Percentiles rank a stretch among this genome's conserved stretches.
Evolutionary conservation across 2,888 invertebrate genomes (phyloP).

Genomic region (Nebria salina): DNA sequence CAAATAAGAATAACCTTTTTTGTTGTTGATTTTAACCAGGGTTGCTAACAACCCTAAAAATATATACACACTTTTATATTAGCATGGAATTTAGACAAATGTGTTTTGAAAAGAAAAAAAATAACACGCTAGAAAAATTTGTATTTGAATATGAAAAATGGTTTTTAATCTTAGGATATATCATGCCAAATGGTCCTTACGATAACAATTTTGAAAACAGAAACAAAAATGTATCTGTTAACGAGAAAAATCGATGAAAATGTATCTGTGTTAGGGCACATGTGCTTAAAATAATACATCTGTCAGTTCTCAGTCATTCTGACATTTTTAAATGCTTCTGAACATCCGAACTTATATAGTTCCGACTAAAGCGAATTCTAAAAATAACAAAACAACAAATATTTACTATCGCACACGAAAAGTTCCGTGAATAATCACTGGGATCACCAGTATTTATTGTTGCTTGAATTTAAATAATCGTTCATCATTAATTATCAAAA

Average conservation of each 20-base stretch:
- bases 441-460: slow-evolving; percentile 55
- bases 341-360: slow-evolving; percentile 48
- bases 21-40: slow-evolving; percentile 29
- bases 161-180: not conserved
- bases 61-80: not conserved
- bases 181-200: slow-evolving; percentile 30
- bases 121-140: not conserved
- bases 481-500: not conserved
- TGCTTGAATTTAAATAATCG: slow-evolving; percentile 53
- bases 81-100: too few species aligned
- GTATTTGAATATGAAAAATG: too few species aligned
- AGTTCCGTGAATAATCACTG: slow-evolving; percentile 57
- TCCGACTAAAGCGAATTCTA: slow-evolving; percentile 50
- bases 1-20: slow-evolving; percentile 24
- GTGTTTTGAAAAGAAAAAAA: not conserved
- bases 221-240: slow-evolving; percentile 27
- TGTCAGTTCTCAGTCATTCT: slow-evolving; percentile 61
- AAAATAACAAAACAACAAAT: slow-evolving; percentile 58
- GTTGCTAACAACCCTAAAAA: slow-evolving; percentile 21
- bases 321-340: slow-evolving; percentile 50
- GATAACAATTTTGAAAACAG: slow-evolving; percentile 42
- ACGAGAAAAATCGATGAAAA: slow-evolving; percentile 46
- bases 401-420: slow-evolving; percentile 49
- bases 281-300: slow-evolving; percentile 63
- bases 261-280: slow-evolving; percentile 54